These are phyloP conservation scores for Isichthys henryi DNA, from an alignment of 2,113 vertebrate species.

Conservation along the genomic window DNA sequence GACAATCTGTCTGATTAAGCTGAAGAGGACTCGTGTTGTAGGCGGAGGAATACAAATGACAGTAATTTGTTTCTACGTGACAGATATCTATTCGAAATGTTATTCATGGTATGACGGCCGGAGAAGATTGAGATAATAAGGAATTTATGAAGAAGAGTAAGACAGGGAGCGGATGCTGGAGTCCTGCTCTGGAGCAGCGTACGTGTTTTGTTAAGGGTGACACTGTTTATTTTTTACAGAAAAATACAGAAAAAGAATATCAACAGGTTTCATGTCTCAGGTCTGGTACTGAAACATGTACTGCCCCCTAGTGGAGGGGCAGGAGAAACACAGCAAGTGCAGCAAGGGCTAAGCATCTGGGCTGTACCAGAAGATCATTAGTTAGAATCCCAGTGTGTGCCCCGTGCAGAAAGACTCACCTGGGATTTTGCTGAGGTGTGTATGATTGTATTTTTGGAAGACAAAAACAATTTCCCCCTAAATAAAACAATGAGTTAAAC, in stretches of 20 bases:
- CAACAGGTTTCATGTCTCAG: neutral
- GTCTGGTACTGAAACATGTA: neutral
- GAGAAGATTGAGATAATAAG: conserved; percentile 21
- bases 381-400: neutral
- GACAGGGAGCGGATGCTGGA: conserved; percentile 8
- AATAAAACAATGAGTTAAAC: neutral
- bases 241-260: neutral
- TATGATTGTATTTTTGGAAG: neutral
- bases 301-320: neutral
- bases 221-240: neutral
- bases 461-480: neutral
- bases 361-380: neutral
- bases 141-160: conserved; percentile 30
- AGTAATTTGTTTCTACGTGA: conserved; percentile 44
- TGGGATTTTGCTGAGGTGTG: neutral
- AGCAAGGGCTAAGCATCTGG: neutral
- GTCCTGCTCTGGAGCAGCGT: neutral
- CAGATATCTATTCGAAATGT: conserved; percentile 31
- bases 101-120: conserved; percentile 24
- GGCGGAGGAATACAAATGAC: conserved; percentile 31
- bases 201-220: neutral
- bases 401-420: neutral
- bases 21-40: neutral
- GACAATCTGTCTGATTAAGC: conserved; percentile 31
- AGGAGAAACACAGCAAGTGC: no score